Base-by-base conservation (phyloP, 2,888 invertebrate genomes). In the Eumerus sabulonum region DNA sequence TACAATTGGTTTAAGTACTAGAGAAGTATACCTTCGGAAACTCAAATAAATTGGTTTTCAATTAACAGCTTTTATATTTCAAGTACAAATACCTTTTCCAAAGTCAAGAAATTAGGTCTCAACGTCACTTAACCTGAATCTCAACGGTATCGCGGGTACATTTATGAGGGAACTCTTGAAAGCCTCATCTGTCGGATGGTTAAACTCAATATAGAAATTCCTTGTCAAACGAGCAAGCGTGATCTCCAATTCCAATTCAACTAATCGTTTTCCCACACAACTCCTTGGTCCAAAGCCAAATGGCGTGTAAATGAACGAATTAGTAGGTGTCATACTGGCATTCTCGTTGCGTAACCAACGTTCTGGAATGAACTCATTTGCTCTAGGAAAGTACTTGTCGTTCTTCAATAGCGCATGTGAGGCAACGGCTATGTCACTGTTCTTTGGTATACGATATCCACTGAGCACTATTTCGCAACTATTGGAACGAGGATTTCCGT, bases 251-350 rank as follows among this genome's bases (percentile, higher is more conserved):
- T 94, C 93, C 64, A 93, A 87, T 84, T 93, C 93, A 0, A 93
- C 94, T 62, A 94, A 91, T 84, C 94, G 89, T 84, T 92, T 90
- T 1, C 93, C 94, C 70, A 93, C 91, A 84, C 94, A 94, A 77
- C 91, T 91, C 66, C 94, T 84, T 1, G 86, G 84, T 0, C 86
- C 86, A 50, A 85, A 85, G 0, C 86, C 86, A 47, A 86, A 86
- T 0, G 86, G 86, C 38, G 85, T 35, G 72, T 83, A 85, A 7
- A 84, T 60, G 73, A 86, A 87, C 0, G 86, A 85, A 81, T 85
- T 85, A 11, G 76, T 47, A 0, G 40, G 18, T 1, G 59, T 27
- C 54, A 82, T 82, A 0, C 79, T 70, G 0, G 44, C 56, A 60
- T 84, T 76, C 12, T 56, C 50, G 13, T 12, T 27, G 2, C 86